Conservation (phyloP, 1,140 invertebrate species). For the Epicauta chinensis region DNA sequence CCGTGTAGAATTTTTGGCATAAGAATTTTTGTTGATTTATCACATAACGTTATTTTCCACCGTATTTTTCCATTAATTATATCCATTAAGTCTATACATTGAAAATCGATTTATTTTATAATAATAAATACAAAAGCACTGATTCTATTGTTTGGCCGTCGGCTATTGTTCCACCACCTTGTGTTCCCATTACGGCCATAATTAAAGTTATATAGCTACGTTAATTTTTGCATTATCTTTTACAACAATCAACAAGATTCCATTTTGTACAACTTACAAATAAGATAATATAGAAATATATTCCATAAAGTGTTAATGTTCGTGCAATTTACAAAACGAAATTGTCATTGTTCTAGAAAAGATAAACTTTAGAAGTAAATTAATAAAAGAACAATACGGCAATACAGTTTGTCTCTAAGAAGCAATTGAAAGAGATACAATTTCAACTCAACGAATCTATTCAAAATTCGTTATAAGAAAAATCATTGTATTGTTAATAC, state of each 20-base stretch:
- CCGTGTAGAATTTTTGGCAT: neutral
- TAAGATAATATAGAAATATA: conserved; percentile 23
- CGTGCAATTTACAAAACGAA: too few relatives aligned
- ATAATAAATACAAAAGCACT: conserved; percentile 18
- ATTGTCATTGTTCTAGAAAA: too few relatives aligned
- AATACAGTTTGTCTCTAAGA: too few relatives aligned
- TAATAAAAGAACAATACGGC: too few relatives aligned
- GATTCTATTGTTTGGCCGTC: conserved; percentile 15
- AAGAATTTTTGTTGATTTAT: too few relatives aligned
- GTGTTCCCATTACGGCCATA: conserved; percentile 24
- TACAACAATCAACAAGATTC: conserved; percentile 18
- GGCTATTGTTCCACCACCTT: conserved; percentile 12
- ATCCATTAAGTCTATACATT: conserved; percentile 18
- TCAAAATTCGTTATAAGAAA: too few relatives aligned
- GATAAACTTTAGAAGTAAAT: too few relatives aligned
- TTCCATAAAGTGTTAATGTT: too few relatives aligned
- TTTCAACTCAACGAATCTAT: too few relatives aligned
- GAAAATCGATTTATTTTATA: conserved; percentile 20
- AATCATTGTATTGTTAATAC: too few relatives aligned
- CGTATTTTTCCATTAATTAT: conserved; percentile 8
- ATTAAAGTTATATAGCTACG: conserved; percentile 28
- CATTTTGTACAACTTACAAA: conserved; percentile 15
- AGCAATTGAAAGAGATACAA: too few relatives aligned
- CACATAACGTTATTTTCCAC: too few relatives aligned
- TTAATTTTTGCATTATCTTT: conserved; percentile 29